Conservation (phyloP, 2,113 vertebrate species). For the Pseudorectes ferrugineus region DNA sequence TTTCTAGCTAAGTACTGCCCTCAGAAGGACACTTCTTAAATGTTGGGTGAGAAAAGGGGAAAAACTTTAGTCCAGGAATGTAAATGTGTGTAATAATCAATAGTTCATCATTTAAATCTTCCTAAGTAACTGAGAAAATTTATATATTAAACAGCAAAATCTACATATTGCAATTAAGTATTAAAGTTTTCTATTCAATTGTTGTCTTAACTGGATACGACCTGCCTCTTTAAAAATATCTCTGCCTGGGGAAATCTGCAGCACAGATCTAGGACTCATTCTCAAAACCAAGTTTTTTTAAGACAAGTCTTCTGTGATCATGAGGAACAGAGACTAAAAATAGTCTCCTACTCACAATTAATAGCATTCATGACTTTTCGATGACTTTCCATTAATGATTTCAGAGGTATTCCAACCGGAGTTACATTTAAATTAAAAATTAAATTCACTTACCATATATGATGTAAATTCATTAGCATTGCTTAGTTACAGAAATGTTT, state of each 20-base stretch:
- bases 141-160: not conserved
- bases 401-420: not conserved
- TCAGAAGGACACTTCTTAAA: not conserved
- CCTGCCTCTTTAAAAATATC: not conserved
- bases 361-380: not conserved
- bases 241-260: not conserved
- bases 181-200: not conserved
- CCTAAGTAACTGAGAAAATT: not conserved
- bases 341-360: not conserved
- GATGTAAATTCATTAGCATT: slow-evolving; percentile 1
- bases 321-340: not conserved
- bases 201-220: not conserved
- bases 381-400: slow-evolving; percentile 16
- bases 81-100: not conserved
- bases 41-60: not conserved
- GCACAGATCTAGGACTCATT: not conserved
- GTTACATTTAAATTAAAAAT: slow-evolving; percentile 38
- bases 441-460: not conserved
- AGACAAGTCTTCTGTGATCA: not conserved
- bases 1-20: not conserved
- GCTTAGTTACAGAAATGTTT: not conserved
- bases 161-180: not conserved
- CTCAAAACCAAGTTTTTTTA: not conserved
- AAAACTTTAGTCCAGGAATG: not conserved
- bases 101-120: not conserved